Percentiles rank a stretch among this genome's conserved stretches.
Conservation (phyloP, 2,888 invertebrate species). For the Lamellibrachia columna region DNA sequence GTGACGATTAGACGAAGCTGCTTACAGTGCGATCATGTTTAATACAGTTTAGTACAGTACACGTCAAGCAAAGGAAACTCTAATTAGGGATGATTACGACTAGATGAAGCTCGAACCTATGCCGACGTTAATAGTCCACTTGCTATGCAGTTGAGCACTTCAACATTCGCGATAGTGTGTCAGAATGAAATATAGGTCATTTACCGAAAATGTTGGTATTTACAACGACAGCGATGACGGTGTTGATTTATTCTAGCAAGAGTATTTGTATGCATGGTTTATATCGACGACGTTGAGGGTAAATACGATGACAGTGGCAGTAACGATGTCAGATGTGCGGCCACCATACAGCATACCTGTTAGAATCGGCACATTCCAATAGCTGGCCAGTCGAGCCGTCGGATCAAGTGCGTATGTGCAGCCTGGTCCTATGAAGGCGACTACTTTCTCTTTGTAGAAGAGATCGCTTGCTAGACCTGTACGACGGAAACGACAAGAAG, state of each 20-base stretch:
- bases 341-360: neutral
- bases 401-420: neutral
- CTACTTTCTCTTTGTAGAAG: neutral
- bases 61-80: neutral
- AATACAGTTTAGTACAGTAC: neutral
- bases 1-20: neutral
- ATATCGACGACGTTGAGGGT: neutral
- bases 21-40: neutral
- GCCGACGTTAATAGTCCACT: neutral
- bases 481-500: neutral
- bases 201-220: neutral
- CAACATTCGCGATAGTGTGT: neutral
- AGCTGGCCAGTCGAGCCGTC: slow-evolving; percentile 1
- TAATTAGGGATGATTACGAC: neutral
- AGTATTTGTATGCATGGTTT: too few species aligned
- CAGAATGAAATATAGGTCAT: neutral
- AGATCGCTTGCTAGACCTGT: neutral
- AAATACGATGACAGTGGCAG: neutral
- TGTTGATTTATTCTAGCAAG: neutral
- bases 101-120: neutral
- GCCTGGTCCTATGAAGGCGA: neutral
- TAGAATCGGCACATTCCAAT: slow-evolving; percentile 1
- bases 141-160: neutral
- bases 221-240: neutral
- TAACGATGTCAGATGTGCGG: neutral